Percentiles rank a stretch among this genome's conserved stretches.
These are phyloP conservation scores for Acridotheres tristis DNA, from an alignment of 2,797 vertebrate genomes.

Conservation along the genomic window DNA sequence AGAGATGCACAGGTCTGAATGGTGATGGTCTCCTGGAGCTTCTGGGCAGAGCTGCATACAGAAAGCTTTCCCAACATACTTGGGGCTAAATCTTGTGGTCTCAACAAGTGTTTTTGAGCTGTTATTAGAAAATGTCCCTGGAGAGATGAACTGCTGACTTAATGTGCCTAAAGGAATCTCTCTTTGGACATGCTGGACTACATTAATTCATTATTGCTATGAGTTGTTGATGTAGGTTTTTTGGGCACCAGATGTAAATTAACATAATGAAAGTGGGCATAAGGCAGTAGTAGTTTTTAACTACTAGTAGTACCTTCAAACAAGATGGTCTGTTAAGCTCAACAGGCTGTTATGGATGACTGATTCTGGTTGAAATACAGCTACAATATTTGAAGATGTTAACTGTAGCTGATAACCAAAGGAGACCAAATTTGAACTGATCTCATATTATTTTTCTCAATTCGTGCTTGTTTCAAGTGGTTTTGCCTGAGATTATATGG, in stretches of 20 bases:
- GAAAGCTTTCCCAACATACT: not conserved
- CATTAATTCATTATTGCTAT: not conserved
- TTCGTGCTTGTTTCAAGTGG: conserved; percentile 69
- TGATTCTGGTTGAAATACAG: conserved; percentile 46
- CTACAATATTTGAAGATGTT: conserved; percentile 51
- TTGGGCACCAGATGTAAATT: not conserved
- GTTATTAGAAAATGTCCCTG: not conserved
- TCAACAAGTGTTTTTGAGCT: not conserved
- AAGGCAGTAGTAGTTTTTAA: not conserved
- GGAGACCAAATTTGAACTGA: conserved; percentile 64
- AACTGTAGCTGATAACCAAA: conserved; percentile 67
- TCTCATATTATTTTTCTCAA: conserved; percentile 69
- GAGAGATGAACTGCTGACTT: not conserved
- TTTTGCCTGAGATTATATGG: conserved; percentile 68
- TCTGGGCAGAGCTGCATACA: not conserved
- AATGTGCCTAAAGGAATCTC: not conserved
- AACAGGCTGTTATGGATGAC: not conserved
- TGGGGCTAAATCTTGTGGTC: not conserved
- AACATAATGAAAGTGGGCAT: not conserved
- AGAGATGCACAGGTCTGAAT: not conserved
- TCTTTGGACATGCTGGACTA: not conserved
- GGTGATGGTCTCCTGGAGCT: not conserved
- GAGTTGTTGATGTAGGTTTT: not conserved
- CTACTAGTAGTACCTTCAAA: not conserved
- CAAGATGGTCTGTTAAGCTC: not conserved